phyloP scores from a whole-genome alignment of 2,888 invertebrate species.

The Standfussiana lucernea region DNA sequence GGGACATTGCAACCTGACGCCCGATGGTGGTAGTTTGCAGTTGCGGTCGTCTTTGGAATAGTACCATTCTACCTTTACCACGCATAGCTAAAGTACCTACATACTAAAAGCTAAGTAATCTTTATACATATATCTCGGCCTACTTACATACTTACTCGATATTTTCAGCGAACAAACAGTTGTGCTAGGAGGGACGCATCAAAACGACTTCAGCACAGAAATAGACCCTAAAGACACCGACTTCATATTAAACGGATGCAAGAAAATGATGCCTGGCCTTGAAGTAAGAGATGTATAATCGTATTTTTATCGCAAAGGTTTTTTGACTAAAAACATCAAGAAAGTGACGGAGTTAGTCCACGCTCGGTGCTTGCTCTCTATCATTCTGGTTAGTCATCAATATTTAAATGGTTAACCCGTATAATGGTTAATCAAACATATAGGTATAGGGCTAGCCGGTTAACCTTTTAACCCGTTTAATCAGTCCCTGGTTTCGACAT shows the following conservation, averaged over 20 bases:
- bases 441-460: background rate
- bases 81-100: background rate
- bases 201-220: conserved; percentile 91
- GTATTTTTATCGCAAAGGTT: background rate
- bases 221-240: conserved; percentile 90
- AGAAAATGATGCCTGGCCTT: conserved; percentile 91
- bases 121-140: background rate
- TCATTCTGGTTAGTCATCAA: background rate
- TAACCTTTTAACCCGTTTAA: no score
- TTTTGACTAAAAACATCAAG: background rate
- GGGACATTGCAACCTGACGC: background rate
- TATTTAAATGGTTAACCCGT: background rate
- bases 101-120: background rate
- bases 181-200: conserved; percentile 95
- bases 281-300: conserved; percentile 81
- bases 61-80: background rate
- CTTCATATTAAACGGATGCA: conserved; percentile 92
- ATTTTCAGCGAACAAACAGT: conserved; percentile 82
- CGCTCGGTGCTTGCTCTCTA: background rate
- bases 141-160: background rate
- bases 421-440: background rate
- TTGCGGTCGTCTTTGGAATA: background rate
- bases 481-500: background rate
- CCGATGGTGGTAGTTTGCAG: background rate
- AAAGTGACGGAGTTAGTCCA: background rate